These are phyloP conservation scores for Ecdyonurus torrentis DNA, from an alignment of 2,888 invertebrate species.

Conservation along the genomic window DNA sequence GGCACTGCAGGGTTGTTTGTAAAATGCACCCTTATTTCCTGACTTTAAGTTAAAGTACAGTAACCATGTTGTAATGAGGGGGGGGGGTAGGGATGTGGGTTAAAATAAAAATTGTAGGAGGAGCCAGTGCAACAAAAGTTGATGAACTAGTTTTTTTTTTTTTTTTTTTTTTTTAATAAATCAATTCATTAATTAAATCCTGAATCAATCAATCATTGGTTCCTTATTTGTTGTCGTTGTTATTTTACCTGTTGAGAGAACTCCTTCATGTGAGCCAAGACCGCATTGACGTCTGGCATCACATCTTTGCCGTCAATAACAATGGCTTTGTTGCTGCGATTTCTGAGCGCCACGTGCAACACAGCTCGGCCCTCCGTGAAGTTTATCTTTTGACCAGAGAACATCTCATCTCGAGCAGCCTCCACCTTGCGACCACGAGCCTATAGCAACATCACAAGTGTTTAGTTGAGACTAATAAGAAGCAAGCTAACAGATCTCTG, in stretches of 20 bases:
- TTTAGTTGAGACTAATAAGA: no score
- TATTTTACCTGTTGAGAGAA: conserved; percentile 57
- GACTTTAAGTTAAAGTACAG: no score
- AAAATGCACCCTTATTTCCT: no score
- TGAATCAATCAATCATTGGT: conserved; percentile 13
- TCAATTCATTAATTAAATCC: conserved; percentile 8
- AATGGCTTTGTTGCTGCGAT: conserved; percentile 62
- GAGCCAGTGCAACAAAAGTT: no score
- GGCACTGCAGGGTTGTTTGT: no score
- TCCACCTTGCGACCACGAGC: conserved; percentile 62
- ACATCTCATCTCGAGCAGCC: conserved; percentile 81
- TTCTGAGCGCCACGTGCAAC: conserved; percentile 84
- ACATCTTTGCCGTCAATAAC: conserved; percentile 76
- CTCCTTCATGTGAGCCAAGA: conserved; percentile 85
- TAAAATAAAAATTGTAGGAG: no score
- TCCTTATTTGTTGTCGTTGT: conserved; percentile 39
- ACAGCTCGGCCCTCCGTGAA: conserved; percentile 95
- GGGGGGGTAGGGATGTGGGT: no score
- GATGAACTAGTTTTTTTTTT: no score
- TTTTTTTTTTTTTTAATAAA: not conserved
- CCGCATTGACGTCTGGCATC: conserved; percentile 80
- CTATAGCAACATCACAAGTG: no score
- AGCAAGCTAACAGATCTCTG: no score
- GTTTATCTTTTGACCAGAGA: conserved; percentile 84
- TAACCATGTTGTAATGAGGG: no score